A percentile compares a stretch with the other conserved stretches of the same genome.
phyloP scores from a whole-genome alignment of 2,113 vertebrate genomes.

The Orthonyx spaldingii region DNA sequence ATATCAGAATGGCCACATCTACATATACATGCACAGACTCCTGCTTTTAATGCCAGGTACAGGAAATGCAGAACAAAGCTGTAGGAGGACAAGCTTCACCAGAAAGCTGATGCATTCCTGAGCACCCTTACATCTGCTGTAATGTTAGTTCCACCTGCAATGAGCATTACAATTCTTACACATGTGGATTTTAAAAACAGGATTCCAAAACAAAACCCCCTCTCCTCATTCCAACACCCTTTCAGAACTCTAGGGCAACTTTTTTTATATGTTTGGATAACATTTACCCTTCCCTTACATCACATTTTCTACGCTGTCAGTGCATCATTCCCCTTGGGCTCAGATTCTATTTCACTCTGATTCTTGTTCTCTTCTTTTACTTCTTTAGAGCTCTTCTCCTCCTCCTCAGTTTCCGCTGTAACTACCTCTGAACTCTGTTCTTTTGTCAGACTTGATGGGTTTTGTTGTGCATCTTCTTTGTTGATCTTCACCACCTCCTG shows the following conservation, averaged over 20 bases:
- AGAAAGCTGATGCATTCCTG: neutral
- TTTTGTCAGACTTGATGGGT: neutral
- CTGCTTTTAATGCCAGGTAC: neutral
- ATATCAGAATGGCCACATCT: neutral
- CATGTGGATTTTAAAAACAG: neutral
- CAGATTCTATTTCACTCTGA: neutral
- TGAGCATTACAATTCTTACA: neutral
- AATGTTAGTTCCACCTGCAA: neutral
- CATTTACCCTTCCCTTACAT: neutral
- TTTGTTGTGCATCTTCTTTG: slow-evolving; percentile 32
- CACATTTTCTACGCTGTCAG: neutral
- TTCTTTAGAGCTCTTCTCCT: neutral
- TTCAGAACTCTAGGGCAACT: neutral
- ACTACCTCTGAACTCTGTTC: neutral
- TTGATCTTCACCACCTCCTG: slow-evolving; percentile 87
- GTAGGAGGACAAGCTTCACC: neutral
- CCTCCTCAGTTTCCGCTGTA: neutral
- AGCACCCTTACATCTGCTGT: neutral
- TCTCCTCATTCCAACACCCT: neutral
- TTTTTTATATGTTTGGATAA: neutral
- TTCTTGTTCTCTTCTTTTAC: slow-evolving; percentile 17
- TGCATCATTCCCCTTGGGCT: neutral
- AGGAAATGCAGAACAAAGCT: neutral
- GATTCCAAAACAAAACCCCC: slow-evolving; percentile 8
- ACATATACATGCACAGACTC: neutral